These are phyloP conservation scores for Psittacula derbiana DNA, from an alignment of 2,797 vertebrate species.

Conservation along the genomic window DNA sequence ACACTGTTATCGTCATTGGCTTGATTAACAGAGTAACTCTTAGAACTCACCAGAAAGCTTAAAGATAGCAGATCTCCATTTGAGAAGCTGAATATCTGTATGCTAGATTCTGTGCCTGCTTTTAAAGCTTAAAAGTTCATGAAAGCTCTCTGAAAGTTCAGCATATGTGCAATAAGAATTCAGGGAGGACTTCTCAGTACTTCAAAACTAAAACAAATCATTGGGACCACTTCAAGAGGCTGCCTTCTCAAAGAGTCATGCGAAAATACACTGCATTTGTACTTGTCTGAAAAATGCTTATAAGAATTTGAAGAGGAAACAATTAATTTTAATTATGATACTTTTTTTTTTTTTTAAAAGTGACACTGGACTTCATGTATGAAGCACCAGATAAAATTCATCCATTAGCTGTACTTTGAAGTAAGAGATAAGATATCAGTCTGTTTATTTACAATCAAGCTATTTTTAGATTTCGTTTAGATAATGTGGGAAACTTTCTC, in stretches of 20 bases:
- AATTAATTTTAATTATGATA: neutral
- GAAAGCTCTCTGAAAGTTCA: neutral
- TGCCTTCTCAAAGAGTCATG: neutral
- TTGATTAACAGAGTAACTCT: neutral
- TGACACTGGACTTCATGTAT: neutral
- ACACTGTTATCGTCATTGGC: neutral
- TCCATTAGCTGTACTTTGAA: neutral
- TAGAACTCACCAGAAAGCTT: neutral
- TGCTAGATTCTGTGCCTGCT: neutral
- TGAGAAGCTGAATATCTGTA: neutral
- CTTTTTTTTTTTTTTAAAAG: neutral
- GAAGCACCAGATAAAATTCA: neutral
- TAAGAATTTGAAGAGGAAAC: neutral
- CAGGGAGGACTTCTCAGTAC: neutral
- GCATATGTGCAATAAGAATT: neutral
- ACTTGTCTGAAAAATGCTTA: neutral
- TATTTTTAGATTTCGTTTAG: neutral
- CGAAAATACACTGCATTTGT: neutral
- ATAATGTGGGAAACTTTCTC: neutral
- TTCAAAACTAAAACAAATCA: neutral
- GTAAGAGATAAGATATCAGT: neutral
- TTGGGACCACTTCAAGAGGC: neutral
- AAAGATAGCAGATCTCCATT: neutral
- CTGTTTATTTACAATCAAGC: neutral
- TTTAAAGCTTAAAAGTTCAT: neutral